Evolutionary conservation across 2,113 vertebrate genomes (phyloP), one percentile per base, ranked within the genome.

Genomic region (Spizaetus ornatus): DNA sequence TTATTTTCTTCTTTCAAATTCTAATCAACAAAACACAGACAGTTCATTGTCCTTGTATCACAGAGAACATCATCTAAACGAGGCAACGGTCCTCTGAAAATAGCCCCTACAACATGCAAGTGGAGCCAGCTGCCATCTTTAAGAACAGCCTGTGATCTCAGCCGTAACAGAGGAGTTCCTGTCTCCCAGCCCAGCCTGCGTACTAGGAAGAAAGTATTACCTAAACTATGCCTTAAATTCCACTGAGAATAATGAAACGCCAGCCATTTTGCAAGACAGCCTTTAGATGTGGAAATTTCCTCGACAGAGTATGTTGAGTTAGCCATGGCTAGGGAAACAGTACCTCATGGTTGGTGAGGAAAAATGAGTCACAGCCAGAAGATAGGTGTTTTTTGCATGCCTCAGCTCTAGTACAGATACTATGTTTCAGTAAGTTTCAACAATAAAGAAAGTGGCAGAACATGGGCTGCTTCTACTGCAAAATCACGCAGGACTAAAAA

Each of bases 261-360:
- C 70, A 94, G 77, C 90, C 53, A 93, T 85, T 85, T 52, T 82
- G 47, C 80, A 93, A 72, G 58, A 62, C 3, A 61, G 62, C 31
- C 62, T 91, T 89, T 82, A 92, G 40, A 94, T 69, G 36, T 67
- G 53, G 87, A 85, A 80, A 91, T 91, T 76, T 95, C 82, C 79
- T 93, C 0, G 1, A 82, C 1, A 36, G 70, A 32, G 16, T 36
- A 63, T 25, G 29, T 34, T 40, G 71, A 88, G 61, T 34, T 69
- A 61, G 58, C 70, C 62, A 53, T 6, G 45, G 52, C 65, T 56
- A 79, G 48, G 56, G 91, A 94, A 93, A 87, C 32, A 91, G 82
- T 77, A 90, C 25, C 62, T 93, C 82, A 79, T 80, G 53, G 53
- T 1, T 90, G 62, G 66, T 88, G 71, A 93, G 58, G 29, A 78